Percentiles rank a stretch among this genome's conserved stretches.
Evolutionary conservation across 35 echinoderm and acorn worm genomes (phyloP).

Genomic region (Anneissia japonica): DNA sequence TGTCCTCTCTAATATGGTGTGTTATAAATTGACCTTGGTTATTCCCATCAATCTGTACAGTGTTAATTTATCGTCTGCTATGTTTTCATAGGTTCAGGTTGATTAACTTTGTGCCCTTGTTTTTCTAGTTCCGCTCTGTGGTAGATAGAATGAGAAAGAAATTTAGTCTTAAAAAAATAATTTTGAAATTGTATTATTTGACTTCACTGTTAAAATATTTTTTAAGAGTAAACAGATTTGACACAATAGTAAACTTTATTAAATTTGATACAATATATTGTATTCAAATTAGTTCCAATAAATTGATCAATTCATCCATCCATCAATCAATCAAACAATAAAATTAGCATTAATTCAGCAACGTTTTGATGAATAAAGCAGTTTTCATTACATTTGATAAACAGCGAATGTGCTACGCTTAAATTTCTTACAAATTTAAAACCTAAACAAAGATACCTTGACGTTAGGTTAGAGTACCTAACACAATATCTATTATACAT

Average conservation of each 20-base stretch:
- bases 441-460: no score
- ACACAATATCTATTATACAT: no score
- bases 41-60: no score
- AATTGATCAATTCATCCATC: not conserved
- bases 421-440: no score
- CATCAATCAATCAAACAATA: not conserved
- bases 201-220: not conserved
- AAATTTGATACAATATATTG: not conserved
- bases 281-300: not conserved
- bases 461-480: no score
- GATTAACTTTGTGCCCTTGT: constrained; percentile 35
- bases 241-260: not conserved
- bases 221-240: not conserved
- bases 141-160: constrained; percentile 13
- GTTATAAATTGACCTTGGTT: no score
- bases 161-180: not conserved
- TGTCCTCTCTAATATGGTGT: no score
- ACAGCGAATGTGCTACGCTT: no score
- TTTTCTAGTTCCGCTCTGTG: constrained; percentile 59
- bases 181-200: not conserved
- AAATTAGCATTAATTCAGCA: not conserved
- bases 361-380: no score
- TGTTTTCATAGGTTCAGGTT: constrained; percentile 71
- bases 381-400: no score
- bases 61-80: constrained; percentile 7